A percentile compares a stretch with the other conserved stretches of the same genome.
Evolutionary conservation across 2,888 invertebrate genomes (phyloP).

Genomic region (Lymantria dispar): DNA sequence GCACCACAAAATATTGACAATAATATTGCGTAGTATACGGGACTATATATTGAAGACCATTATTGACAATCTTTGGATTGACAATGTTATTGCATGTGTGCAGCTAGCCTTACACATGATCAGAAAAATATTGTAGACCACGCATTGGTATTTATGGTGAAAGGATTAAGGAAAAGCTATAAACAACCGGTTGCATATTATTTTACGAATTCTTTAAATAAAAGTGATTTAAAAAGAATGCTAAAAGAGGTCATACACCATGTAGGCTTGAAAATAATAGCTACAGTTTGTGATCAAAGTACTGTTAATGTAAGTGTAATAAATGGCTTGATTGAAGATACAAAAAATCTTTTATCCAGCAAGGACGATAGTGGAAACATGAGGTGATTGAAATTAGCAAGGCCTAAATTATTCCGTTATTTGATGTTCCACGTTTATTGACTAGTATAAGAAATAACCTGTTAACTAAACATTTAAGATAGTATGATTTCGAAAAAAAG

Average conservation of each 20-base stretch:
- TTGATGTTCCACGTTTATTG: constrained; percentile 30
- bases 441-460: constrained; percentile 34
- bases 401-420: constrained; percentile 24
- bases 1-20: too few species aligned
- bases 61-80: too few species aligned
- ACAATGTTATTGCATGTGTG: too few species aligned
- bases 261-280: constrained; percentile 13
- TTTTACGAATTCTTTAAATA: constrained; percentile 22
- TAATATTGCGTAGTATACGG: too few species aligned
- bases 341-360: constrained; percentile 14
- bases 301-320: constrained; percentile 30
- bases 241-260: constrained; percentile 19
- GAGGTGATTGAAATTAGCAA: constrained; percentile 14
- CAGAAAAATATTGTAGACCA: constrained; percentile 12
- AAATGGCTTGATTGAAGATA: constrained; percentile 18
- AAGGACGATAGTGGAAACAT: constrained; percentile 17
- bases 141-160: constrained; percentile 31
- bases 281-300: constrained; percentile 33
- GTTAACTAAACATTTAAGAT: constrained; percentile 25
- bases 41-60: too few species aligned
- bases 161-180: constrained; percentile 21
- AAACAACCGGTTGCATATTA: constrained; percentile 35
- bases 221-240: constrained; percentile 19
- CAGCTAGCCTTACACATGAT: not conserved
- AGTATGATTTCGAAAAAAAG: constrained; percentile 8